phyloP scores from a whole-genome alignment of 2,113 vertebrate genomes.

The Cercocebus atys region DNA sequence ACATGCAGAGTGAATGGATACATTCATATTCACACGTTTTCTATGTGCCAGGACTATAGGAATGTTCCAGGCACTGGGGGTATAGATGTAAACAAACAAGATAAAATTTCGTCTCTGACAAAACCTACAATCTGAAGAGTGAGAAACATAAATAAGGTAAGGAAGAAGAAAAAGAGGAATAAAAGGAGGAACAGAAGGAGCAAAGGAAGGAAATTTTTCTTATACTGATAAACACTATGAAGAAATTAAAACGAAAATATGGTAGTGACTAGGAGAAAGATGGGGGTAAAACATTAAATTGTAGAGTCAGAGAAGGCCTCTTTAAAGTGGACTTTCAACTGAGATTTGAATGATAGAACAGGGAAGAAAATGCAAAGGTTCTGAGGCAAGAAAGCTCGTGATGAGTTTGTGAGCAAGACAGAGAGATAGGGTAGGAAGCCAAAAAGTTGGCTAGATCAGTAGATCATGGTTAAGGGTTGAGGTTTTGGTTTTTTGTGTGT shows the following conservation, averaged over 20 bases:
- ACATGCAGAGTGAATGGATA: neutral
- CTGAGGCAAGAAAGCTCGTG: neutral
- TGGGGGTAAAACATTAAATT: neutral
- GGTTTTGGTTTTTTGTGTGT: neutral
- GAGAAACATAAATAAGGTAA: neutral
- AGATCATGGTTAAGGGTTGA: neutral
- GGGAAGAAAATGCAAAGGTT: neutral
- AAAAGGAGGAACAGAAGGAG: neutral
- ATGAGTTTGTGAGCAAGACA: neutral
- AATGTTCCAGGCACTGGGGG: neutral
- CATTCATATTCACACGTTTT: neutral
- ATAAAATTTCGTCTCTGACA: neutral
- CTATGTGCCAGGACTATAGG: neutral
- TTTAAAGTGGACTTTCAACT: neutral
- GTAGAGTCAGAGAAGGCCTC: neutral
- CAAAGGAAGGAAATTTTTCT: neutral
- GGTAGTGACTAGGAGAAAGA: neutral
- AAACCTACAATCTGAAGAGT: neutral
- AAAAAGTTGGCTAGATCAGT: neutral
- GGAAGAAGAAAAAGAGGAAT: neutral
- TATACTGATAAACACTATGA: neutral
- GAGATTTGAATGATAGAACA: neutral
- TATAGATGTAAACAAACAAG: neutral
- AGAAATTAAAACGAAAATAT: constrained; percentile 25
- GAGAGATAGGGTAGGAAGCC: neutral